These are phyloP conservation scores for Calonectris borealis DNA, from an alignment of 2,113 vertebrate genomes.

Conservation along the genomic window DNA sequence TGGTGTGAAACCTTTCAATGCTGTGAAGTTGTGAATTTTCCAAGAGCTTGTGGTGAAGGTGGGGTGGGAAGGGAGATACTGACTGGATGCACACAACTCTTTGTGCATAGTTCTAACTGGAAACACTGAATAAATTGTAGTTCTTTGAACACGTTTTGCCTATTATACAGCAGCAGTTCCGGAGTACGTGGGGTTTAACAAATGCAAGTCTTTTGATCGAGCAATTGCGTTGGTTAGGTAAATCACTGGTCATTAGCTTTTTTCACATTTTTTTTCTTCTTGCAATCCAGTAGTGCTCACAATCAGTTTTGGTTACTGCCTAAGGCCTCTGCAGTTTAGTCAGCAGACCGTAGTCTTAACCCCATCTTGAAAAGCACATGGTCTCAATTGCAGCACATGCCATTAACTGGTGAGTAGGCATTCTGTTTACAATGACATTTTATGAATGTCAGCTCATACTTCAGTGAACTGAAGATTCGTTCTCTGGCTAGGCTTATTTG, in stretches of 20 bases:
- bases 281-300: constrained; percentile 76
- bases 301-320: constrained; percentile 72
- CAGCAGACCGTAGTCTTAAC: constrained; percentile 77
- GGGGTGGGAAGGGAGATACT: constrained; percentile 44
- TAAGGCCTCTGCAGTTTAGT: constrained; percentile 77
- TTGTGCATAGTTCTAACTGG: constrained; percentile 52
- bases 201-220: constrained; percentile 52
- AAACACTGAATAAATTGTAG: constrained; percentile 20
- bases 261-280: constrained; percentile 71
- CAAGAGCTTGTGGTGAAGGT: constrained; percentile 40
- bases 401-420: constrained; percentile 82
- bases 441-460: constrained; percentile 68
- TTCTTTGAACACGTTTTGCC: constrained; percentile 52
- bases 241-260: constrained; percentile 71
- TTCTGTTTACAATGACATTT: constrained; percentile 59
- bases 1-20: constrained; percentile 39
- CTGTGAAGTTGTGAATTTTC: constrained; percentile 59
- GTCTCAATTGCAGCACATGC: constrained; percentile 79
- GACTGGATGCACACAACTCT: constrained; percentile 43
- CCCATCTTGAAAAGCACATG: constrained; percentile 78
- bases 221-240: constrained; percentile 70
- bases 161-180: constrained; percentile 65
- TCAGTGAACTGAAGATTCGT: constrained; percentile 60
- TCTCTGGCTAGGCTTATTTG: constrained; percentile 73
- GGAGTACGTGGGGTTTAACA: constrained; percentile 54